Conservation (phyloP, 2,888 invertebrate genomes). For the Octonoba sinensis region DNA sequence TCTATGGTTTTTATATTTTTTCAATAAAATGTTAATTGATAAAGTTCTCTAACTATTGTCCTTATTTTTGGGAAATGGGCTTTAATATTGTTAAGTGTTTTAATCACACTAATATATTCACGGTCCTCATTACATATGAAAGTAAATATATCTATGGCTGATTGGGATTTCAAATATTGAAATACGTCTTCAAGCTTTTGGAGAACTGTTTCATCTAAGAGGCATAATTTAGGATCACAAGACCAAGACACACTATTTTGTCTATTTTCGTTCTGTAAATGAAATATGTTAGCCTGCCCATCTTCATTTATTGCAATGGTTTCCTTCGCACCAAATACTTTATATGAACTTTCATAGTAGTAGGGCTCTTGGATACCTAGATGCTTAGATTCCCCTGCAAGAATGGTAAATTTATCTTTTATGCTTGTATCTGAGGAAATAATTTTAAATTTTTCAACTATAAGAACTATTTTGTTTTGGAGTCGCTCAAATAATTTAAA, state of each 20-base stretch:
- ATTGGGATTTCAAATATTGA: background rate
- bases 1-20: background rate
- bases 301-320: background rate
- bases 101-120: no score
- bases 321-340: background rate
- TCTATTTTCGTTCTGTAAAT: background rate
- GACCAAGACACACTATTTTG: background rate
- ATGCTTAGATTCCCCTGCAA: background rate
- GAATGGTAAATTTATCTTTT: no score
- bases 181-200: background rate
- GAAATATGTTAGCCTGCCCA: background rate
- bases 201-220: background rate
- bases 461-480: background rate
- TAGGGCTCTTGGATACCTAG: conserved; percentile 2
- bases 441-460: background rate
- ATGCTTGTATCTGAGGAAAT: no score
- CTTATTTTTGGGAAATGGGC: background rate
- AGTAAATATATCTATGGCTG: background rate
- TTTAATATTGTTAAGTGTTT: background rate
- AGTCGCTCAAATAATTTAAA: background rate
- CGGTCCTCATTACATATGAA: background rate
- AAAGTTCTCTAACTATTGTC: background rate
- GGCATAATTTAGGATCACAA: background rate
- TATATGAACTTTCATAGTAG: background rate
- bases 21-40: conserved; percentile 1